Percentiles rank a stretch among this genome's conserved stretches.
These are phyloP conservation scores for Anagyrus pseudococci DNA, from an alignment of 2,888 invertebrate species.

Conservation along the genomic window DNA sequence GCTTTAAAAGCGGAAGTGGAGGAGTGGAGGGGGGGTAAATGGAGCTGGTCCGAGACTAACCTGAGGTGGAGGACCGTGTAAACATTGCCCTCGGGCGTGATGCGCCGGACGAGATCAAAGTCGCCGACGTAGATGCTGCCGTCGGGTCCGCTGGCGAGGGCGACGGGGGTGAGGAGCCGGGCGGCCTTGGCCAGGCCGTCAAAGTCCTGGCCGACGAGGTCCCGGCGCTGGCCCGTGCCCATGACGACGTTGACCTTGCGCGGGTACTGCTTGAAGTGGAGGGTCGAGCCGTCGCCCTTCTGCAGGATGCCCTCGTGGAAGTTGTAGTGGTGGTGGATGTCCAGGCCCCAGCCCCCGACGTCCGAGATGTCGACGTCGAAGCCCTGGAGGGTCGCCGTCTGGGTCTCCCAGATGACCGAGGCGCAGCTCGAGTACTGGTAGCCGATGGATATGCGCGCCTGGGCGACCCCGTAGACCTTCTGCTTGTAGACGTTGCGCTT, in stretches of 20 bases:
- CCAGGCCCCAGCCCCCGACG: constrained; percentile 96
- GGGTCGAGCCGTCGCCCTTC: constrained; percentile 94
- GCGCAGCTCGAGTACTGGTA: constrained; percentile 92
- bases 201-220: constrained; percentile 83
- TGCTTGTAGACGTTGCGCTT: constrained; percentile 97
- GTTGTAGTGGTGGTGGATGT: constrained; percentile 98
- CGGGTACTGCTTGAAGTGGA: constrained; percentile 92
- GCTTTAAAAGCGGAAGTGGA: too few relatives aligned
- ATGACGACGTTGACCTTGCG: constrained; percentile 89
- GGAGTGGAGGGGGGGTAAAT: too few relatives aligned
- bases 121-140: constrained; percentile 97
- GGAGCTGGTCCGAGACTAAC: too few relatives aligned
- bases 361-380: constrained; percentile 97
- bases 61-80: constrained; percentile 88
- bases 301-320: constrained; percentile 97
- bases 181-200: constrained; percentile 87
- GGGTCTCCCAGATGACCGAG: constrained; percentile 92
- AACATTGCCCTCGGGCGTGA: constrained; percentile 88
- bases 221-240: constrained; percentile 89
- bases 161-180: constrained; percentile 89
- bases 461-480: constrained; percentile 87
- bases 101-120: constrained; percentile 90
- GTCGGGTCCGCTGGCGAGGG: constrained; percentile 93
- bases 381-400: constrained; percentile 91
- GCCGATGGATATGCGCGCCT: constrained; percentile 89